Evolutionary conservation across 2,888 invertebrate species (phyloP), one percentile per base, ranked within the genome.

Genomic region (Chrysina gloriosa): DNA sequence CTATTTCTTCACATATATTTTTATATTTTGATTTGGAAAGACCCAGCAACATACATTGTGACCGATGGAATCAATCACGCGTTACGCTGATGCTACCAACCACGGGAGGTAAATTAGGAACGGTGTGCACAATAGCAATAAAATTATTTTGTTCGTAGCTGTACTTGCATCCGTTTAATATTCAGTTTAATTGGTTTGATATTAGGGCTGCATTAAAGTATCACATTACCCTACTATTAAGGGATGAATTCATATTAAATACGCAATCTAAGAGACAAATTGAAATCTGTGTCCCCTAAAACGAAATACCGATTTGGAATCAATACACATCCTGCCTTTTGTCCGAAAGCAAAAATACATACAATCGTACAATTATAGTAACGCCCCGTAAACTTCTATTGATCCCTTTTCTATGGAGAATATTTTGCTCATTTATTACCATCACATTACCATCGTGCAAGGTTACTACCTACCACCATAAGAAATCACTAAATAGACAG

Each of bases 261-360:
- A 64, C 64, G 50, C 50, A 45, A 66, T 66, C 27, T 56, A 45
- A 56, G 31, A 45, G 65, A 66, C 65, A 66, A 66, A 66, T 66
- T 56, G 47, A 29, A 47, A 25, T n/a, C 45, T 23, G 27, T 19
- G 56, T 29, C 42, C 39, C 21, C 27, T 21, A 23, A 16, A 39
- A 36, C 27, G 14, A 31, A 64, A 56, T 56, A 66, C 56, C 21
- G 54, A 66, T 54, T 54, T 14, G 65, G 39, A 66, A 66, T 66
- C 65, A 66, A 66, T 66, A 66, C 47, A 66, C 56, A 66, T 66
- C 65, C 65, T 45, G 65, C 19, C 19, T 25, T 45, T 66, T 66
- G 65, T 65, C 19, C 39, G 52, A 42, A 52, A 61, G 31, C 45
- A 45, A 65, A 47, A 34, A 23, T 58, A 27, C 36, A 65, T 19